Conservation (phyloP, 1,140 invertebrate species). For the Oryctes rhinoceros region DNA sequence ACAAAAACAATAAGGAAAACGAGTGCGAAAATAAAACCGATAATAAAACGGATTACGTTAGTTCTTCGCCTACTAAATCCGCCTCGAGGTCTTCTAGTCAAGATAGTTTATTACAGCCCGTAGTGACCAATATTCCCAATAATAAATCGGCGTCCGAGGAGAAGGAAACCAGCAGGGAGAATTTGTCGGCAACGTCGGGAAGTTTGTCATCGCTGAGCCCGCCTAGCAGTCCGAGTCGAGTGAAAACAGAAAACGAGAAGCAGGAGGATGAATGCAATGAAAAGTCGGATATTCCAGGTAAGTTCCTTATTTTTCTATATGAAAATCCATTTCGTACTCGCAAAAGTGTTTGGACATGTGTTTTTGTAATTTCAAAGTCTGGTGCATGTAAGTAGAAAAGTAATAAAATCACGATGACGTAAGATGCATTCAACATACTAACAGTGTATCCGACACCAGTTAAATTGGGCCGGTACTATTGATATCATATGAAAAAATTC, state of each 20-base stretch:
- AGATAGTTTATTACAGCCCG: constrained; percentile 59
- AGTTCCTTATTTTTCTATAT: not conserved
- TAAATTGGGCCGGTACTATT: too few relatives aligned
- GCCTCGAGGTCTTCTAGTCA: constrained; percentile 53
- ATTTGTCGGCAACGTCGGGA: constrained; percentile 61
- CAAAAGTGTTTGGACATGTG: too few relatives aligned
- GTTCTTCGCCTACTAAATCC: constrained; percentile 42
- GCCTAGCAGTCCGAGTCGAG: constrained; percentile 62
- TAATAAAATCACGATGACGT: too few relatives aligned
- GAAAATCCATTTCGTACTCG: too few relatives aligned
- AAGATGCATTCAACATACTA: too few relatives aligned
- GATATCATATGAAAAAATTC: too few relatives aligned
- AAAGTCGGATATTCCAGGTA: constrained; percentile 59
- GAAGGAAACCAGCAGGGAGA: constrained; percentile 56
- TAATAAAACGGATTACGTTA: constrained; percentile 40
- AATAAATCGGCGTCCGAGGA: constrained; percentile 50
- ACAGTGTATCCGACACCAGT: too few relatives aligned
- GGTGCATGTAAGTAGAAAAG: too few relatives aligned
- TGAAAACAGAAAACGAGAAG: constrained; percentile 65
- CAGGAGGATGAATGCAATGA: constrained; percentile 65
- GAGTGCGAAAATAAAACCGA: constrained; percentile 16
- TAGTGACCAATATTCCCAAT: constrained; percentile 40
- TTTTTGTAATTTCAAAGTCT: too few relatives aligned
- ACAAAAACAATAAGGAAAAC: constrained; percentile 27
- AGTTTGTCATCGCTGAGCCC: constrained; percentile 59